Evolutionary conservation across 2,797 vertebrate species (phyloP), one percentile per base, ranked within the genome.

Genomic region (Iguana delicatissima): DNA sequence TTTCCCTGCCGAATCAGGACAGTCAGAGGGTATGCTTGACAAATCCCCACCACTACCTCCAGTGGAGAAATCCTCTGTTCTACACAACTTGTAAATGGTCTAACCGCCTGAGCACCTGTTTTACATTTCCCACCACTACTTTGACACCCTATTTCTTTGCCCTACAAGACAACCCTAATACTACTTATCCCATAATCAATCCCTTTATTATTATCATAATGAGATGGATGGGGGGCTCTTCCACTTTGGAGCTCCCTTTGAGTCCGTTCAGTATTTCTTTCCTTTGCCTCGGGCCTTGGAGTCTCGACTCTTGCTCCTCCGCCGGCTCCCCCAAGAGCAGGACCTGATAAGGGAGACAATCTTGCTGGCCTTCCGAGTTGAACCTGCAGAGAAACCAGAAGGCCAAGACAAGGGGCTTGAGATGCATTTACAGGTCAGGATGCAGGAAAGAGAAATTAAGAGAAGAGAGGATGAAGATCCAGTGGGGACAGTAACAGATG

Each of bases 301-400:
- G 14, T 88, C 86, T 55, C 62, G 62, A n/a, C 64, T 88, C 86
- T 32, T 86, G 52, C 77, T 90, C 55, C n/a, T 90, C 84, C 35
- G 64, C 52, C 26, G 35, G 35, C 64, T 73, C 2, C 89, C 89
- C 89, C 84, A 90, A 38, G 84, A 86, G 52, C 89, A 90, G 12
- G 84, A 72, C 26, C 29, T 80, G 89, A 90, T 86, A 55, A 90
- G 84, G 29, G 89, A 80, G 10, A 86, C 3, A 14, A 90, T 26
- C 64, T 73, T 90, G 84, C 76, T 90, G 52, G 89, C 52, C 38
- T 62, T 90, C 64, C 76, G 84, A 62, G 9, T 4, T 57, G 74
- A 16, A 9, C 22, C 84, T 90, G 64, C 29, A 50, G 35, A 72
- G 46, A 55, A 79, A 59, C 12, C 46, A 42, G 69, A 62, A 32